A percentile compares a stretch with the other conserved stretches of the same genome.
These are phyloP conservation scores for Caranx ignobilis DNA, from an alignment of 2,113 vertebrate genomes.

Conservation along the genomic window DNA sequence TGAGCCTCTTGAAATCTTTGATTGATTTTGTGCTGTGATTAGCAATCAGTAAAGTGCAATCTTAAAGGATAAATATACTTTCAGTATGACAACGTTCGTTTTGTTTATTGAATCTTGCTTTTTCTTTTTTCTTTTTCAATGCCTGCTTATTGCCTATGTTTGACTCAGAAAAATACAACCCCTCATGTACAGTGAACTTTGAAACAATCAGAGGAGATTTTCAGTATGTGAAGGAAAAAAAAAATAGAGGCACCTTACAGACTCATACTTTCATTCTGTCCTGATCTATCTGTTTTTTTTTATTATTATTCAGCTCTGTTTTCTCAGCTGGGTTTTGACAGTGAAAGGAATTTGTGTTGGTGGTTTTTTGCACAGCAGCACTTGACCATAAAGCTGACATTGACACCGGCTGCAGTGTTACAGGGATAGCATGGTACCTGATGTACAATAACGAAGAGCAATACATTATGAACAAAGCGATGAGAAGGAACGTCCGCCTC, in stretches of 20 bases:
- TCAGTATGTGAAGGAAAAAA: constrained; percentile 64
- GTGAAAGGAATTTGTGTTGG: constrained; percentile 51
- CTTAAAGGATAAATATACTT: constrained; percentile 79
- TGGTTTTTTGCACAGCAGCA: constrained; percentile 62
- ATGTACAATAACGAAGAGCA: constrained; percentile 77
- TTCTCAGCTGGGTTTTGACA: constrained; percentile 45
- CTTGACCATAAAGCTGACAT: constrained; percentile 59
- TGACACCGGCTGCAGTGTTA: constrained; percentile 62
- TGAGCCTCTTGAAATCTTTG: constrained; percentile 73
- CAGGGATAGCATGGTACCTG: constrained; percentile 52
- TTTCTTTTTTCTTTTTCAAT: constrained; percentile 52
- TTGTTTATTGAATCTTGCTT: constrained; percentile 70
- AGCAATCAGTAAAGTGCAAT: constrained; percentile 88
- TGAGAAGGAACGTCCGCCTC: constrained; percentile 31
- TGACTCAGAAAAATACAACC: constrained; percentile 66
- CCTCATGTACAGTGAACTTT: constrained; percentile 77
- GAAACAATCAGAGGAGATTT: constrained; percentile 79
- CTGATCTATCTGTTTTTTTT: constrained; percentile 10
- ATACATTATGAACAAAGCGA: constrained; percentile 72
- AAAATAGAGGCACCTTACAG: constrained; percentile 76
- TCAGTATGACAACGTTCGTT: constrained; percentile 67
- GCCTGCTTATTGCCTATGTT: constrained; percentile 73
- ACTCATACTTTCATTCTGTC: constrained; percentile 64
- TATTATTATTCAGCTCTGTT: constrained; percentile 27
- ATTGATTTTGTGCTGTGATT: constrained; percentile 86